These are phyloP conservation scores for Stenoptilia bipunctidactyla DNA, from an alignment of 2,888 invertebrate genomes.

Conservation along the genomic window DNA sequence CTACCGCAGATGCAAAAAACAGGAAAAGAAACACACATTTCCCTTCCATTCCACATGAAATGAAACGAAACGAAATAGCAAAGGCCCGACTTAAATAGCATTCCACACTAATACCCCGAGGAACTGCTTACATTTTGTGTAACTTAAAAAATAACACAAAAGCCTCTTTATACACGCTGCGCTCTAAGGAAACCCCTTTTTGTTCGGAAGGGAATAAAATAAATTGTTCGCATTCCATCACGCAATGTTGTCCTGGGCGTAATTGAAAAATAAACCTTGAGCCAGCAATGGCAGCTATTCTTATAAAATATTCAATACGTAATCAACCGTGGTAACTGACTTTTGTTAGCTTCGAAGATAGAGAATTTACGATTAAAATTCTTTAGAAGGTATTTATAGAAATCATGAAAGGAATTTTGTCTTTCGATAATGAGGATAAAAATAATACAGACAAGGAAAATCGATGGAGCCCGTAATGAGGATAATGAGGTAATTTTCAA, in stretches of 20 bases:
- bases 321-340: slow-evolving; percentile 2
- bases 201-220: slow-evolving; percentile 33
- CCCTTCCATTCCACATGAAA: too few relatives aligned
- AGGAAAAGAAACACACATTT: background rate
- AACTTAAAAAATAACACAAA: slow-evolving; percentile 14
- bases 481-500: too few relatives aligned
- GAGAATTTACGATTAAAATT: too few relatives aligned
- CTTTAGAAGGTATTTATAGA: too few relatives aligned
- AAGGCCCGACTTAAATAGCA: background rate
- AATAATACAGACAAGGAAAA: too few relatives aligned
- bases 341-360: too few relatives aligned
- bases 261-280: slow-evolving; percentile 34
- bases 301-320: slow-evolving; percentile 10
- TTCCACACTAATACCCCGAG: slow-evolving; percentile 7
- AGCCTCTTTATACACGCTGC: slow-evolving; percentile 22
- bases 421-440: too few relatives aligned
- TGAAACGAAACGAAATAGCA: background rate
- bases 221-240: slow-evolving; percentile 37
- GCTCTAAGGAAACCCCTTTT: slow-evolving; percentile 27
- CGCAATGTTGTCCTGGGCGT: slow-evolving; percentile 22
- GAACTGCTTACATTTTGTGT: slow-evolving; percentile 17
- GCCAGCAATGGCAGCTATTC: background rate
- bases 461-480: too few relatives aligned
- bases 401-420: too few relatives aligned
- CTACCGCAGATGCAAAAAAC: too few relatives aligned